A percentile compares a stretch with the other conserved stretches of the same genome.
Evolutionary conservation across 1,140 invertebrate genomes (phyloP).

Genomic region (Eueides isabella): DNA sequence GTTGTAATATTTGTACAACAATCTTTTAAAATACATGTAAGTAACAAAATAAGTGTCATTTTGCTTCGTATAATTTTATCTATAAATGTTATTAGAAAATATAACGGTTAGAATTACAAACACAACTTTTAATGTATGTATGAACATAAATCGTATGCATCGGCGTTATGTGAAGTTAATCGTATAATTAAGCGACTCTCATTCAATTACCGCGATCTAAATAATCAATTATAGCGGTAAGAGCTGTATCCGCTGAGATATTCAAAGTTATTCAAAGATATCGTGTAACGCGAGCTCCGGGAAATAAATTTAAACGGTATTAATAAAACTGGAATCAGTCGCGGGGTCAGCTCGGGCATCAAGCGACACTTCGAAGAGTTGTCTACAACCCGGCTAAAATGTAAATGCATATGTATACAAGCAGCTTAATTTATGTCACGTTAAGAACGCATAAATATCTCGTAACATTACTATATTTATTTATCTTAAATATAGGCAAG

Average conservation of each 20-base stretch:
- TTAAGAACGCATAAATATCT: not conserved
- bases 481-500: no score
- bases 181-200: slow-evolving; percentile 22
- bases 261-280: slow-evolving; percentile 27
- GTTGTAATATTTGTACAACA: no score
- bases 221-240: slow-evolving; percentile 27
- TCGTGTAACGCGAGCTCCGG: slow-evolving; percentile 20
- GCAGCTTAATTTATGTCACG: not conserved
- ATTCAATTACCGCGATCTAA: slow-evolving; percentile 29
- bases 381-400: not conserved
- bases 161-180: slow-evolving; percentile 13
- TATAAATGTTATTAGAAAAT: not conserved
- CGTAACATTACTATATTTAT: not conserved
- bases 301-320: slow-evolving; percentile 30
- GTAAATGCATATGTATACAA: not conserved
- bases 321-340: slow-evolving; percentile 20
- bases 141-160: not conserved
- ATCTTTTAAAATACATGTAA: no score
- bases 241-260: slow-evolving; percentile 15
- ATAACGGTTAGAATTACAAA: not conserved
- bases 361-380: slow-evolving; percentile 3
- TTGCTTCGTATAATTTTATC: not conserved
- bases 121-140: not conserved
- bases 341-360: slow-evolving; percentile 14
- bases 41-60: not conserved